Evolutionary conservation across 2,888 invertebrate genomes (phyloP), one percentile per base, ranked within the genome.

Genomic region (Xylophagus ater): DNA sequence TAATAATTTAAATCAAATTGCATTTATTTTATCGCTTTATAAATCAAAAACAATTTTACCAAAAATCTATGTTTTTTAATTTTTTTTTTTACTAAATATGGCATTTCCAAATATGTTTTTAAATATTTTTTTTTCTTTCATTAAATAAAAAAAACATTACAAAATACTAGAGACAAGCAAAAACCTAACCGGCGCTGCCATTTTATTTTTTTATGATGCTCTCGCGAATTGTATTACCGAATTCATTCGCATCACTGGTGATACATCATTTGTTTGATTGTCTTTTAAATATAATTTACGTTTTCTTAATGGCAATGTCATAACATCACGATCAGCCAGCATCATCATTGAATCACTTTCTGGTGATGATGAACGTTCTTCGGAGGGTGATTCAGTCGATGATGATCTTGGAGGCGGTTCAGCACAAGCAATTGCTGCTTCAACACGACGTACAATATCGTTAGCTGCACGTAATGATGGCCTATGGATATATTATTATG

Each of bases 221-320:
- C 79, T 76, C 13, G 88, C 89, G 58, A 85, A 89, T 51, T 86
- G 86, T 58, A 88, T 89, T 34, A 89, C 89, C 3, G 88, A 86
- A 57, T 71, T 79, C 59, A 71, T 66, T 40, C 73, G 63, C 51
- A 66, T 58, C 40, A 61, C 60, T 46, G 62, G 60, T 31, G 53
- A 42, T 40, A 40, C 40, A 29, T 40, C 36, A 66, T 67, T 42
- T 18, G 39, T 19, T 54, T 42, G 78, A 69, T 78, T 53, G 69
- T 78, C 65, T 42, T 75, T 78, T 61, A 73, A 72, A 59, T 77
- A 86, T 72, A 83, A 75, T 61, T 82, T 86, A 43, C 87, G 73
- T 62, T 87, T 88, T 43, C 86, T 71, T 4, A 81, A 76, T 4
- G 87, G 87, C 47, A 86, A 62, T 42, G 78, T 81, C 57, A 70